Percentiles rank a stretch among this genome's conserved stretches.
Evolutionary conservation across 2,888 invertebrate genomes (phyloP).

Genomic region (Sabatieria punctata): DNA sequence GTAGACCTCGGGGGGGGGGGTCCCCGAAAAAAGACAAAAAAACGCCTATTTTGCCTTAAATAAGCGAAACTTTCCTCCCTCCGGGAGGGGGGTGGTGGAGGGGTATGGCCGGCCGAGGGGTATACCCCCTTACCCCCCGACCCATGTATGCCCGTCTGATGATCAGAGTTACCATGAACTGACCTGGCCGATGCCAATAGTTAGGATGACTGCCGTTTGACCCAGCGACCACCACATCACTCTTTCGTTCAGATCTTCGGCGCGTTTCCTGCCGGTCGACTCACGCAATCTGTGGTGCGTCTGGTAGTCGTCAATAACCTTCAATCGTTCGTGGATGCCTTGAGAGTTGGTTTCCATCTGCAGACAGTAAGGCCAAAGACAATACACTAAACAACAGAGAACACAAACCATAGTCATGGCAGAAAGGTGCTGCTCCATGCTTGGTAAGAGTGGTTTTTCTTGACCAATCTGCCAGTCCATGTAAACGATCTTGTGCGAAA

Average conservation of each 20-base stretch:
- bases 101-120: no score
- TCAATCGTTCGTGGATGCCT: slow-evolving; percentile 71
- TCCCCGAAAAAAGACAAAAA: no score
- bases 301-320: slow-evolving; percentile 76
- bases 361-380: slow-evolving; percentile 1
- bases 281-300: slow-evolving; percentile 89
- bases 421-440: slow-evolving; percentile 63
- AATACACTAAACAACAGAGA: neutral
- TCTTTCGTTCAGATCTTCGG: slow-evolving; percentile 85
- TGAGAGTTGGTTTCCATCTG: slow-evolving; percentile 82
- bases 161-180: no score
- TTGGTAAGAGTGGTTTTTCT: slow-evolving; percentile 60
- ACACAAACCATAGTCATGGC: slow-evolving; percentile 55
- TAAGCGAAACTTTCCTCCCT: no score
- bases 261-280: slow-evolving; percentile 79
- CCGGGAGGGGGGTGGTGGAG: no score
- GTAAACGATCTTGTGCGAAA: slow-evolving; percentile 93
- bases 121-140: no score
- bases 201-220: slow-evolving; percentile 64
- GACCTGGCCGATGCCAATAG: slow-evolving; percentile 77
- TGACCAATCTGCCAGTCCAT: slow-evolving; percentile 94
- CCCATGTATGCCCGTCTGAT: no score
- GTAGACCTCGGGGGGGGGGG: no score
- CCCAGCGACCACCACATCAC: slow-evolving; percentile 82
- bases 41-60: no score